Percentiles rank a stretch among this genome's conserved stretches.
Evolutionary conservation across 2,797 vertebrate genomes (phyloP).

Genomic region (Anas bahamensis): DNA sequence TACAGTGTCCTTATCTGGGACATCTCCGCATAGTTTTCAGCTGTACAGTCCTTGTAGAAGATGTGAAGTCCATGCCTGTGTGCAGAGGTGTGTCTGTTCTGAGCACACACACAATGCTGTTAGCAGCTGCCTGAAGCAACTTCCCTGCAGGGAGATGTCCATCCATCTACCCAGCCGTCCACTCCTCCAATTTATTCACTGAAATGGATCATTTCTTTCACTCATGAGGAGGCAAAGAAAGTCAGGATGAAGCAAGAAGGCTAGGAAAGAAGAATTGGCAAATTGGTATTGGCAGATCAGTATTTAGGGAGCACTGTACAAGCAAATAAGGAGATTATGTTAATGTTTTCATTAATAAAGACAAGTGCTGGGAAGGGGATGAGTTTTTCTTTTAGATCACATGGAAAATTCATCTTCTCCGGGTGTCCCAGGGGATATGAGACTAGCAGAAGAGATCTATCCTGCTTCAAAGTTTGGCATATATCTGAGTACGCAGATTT

Average conservation of each 20-base stretch:
- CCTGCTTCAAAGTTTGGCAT: not conserved
- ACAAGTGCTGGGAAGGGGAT: not conserved
- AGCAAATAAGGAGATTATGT: not conserved
- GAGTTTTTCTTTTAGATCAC: not conserved
- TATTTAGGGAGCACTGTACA: not conserved
- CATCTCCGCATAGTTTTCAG: not conserved
- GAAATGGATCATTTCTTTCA: not conserved
- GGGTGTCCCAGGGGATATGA: not conserved
- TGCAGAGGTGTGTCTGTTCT: not conserved
- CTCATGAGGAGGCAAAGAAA: not conserved
- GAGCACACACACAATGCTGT: rapidly evolving
- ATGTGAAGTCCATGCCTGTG: not conserved
- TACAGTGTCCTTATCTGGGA: not conserved
- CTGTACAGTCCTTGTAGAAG: not conserved
- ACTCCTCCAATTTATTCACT: not conserved
- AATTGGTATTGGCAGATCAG: not conserved
- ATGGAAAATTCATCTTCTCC: slow-evolving; percentile 23
- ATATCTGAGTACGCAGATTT: not conserved
- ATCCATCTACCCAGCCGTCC: not conserved
- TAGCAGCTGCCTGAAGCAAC: not conserved
- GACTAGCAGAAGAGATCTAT: not conserved
- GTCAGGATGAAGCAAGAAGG: not conserved
- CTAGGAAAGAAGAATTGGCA: not conserved
- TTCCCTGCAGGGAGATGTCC: not conserved
- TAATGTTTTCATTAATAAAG: slow-evolving; percentile 38